These are phyloP conservation scores for Sorex maritimensis DNA, from an alignment of 2,797 vertebrate species.

Conservation along the genomic window DNA sequence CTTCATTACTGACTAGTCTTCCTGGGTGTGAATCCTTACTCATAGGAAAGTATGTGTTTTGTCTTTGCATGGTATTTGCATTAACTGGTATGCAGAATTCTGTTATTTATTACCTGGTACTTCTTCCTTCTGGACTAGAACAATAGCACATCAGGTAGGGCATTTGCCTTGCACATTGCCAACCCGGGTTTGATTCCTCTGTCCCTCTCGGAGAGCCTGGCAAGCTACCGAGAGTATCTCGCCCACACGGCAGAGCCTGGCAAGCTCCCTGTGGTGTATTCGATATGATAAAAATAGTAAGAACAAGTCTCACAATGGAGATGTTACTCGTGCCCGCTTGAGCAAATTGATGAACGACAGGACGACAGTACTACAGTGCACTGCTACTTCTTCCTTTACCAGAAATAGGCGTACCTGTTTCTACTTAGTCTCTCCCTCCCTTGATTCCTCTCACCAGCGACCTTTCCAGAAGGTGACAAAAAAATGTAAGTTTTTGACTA, in stretches of 20 bases:
- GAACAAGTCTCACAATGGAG: too few species aligned
- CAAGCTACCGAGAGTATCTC: too few species aligned
- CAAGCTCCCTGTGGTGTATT: too few species aligned
- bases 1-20: neutral
- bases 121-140: neutral
- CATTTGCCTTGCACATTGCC: too few species aligned
- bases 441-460: neutral
- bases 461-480: conserved; percentile 6
- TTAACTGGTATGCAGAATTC: neutral
- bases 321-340: too few species aligned
- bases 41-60: rapidly evolving
- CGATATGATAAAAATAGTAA: too few species aligned
- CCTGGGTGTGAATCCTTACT: neutral
- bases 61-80: rapidly evolving
- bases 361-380: too few species aligned
- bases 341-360: too few species aligned
- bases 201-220: too few species aligned
- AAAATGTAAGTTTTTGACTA: neutral
- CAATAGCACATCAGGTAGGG: too few species aligned
- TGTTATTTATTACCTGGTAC: rapidly evolving
- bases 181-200: too few species aligned
- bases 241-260: too few species aligned
- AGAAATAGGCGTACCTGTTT: neutral
- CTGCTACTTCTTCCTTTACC: neutral
- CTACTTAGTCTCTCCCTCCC: neutral